phyloP scores from a whole-genome alignment of 2,113 vertebrate genomes.

The Seriola rivoliana region DNA sequence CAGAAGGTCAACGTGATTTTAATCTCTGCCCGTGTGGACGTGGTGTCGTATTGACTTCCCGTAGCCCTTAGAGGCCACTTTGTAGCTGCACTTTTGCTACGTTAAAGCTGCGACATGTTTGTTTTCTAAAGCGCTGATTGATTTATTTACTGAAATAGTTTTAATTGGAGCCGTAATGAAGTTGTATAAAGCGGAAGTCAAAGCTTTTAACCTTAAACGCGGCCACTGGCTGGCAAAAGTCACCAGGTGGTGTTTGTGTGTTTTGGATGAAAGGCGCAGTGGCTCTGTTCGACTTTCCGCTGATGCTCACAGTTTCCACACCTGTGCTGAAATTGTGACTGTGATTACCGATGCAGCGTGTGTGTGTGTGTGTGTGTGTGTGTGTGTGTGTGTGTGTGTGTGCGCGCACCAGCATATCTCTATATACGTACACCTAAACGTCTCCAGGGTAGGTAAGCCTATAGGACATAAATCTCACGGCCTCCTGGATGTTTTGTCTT shows the following conservation, averaged over 20 bases:
- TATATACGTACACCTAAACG: neutral
- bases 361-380: slow-evolving; percentile 12
- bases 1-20: slow-evolving; percentile 15
- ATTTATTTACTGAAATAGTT: slow-evolving; percentile 50
- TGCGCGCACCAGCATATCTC: neutral
- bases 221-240: slow-evolving; percentile 38
- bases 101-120: slow-evolving; percentile 6
- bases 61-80: slow-evolving; percentile 9
- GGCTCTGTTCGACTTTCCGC: slow-evolving; percentile 43
- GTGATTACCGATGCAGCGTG: slow-evolving; percentile 33
- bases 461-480: slow-evolving; percentile 22
- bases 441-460: slow-evolving; percentile 14
- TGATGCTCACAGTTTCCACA: slow-evolving; percentile 67
- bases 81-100: neutral
- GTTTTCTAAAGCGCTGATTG: slow-evolving; percentile 37
- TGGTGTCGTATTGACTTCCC: neutral
- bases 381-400: slow-evolving; percentile 26
- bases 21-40: slow-evolving; percentile 29
- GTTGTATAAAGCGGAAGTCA: slow-evolving; percentile 31
- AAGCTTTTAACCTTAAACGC: slow-evolving; percentile 59
- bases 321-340: slow-evolving; percentile 53
- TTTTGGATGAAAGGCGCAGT: slow-evolving; percentile 31
- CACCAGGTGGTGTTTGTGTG: slow-evolving; percentile 63
- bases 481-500: slow-evolving; percentile 42
- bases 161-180: slow-evolving; percentile 60